Evolutionary conservation across 2,797 vertebrate species (phyloP), one percentile per base, ranked within the genome.

Genomic region (Morelia viridis): DNA sequence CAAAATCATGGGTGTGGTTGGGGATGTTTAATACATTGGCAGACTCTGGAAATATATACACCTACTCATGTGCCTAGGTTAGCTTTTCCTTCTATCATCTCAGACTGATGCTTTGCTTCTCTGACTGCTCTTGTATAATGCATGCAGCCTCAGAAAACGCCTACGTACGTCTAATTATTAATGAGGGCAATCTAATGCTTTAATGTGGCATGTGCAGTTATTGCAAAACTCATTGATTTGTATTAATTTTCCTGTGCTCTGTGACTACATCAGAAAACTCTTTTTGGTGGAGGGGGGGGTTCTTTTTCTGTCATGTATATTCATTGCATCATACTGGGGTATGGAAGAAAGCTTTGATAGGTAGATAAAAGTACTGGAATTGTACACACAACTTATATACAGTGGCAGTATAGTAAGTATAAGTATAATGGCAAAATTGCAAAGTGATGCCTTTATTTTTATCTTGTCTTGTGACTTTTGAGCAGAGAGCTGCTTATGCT

Each of bases 111-210:
- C 68, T 68, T 90, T 92, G 85, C 22, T 65, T 61, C 85, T 88
- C 46, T 86, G 87, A 68, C 89, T 92, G 89, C 85, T 90, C 6
- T 92, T 92, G 92, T 92, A 90, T 90, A 92, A 92, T 90, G 85
- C 85, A 90, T 84, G 58, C 84, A 83, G n/a, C 85, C 64, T 88
- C 87, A 84, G 60, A 90, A 87, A 88, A 90, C 68, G 50, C 89
- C 89, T 88, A 88, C 89, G 46, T 46, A 11, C 22, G 24, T 64
- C 58, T 41, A 41, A 87, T 92, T 87, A 64, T 58, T 76, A 90
- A 90, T 76, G 24, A 31, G 41, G 17, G 85, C 35, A 80, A 56
- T 87, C 65, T 90, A 71, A 87, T 86, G 88, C 41, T 41, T 87
- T 90, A 58, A 90, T 83, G 50, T 58, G 87, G 60, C 61, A 62